A percentile compares a stretch with the other conserved stretches of the same genome.
phyloP scores from a whole-genome alignment of 2,888 invertebrate genomes.

The Bellardia bayeri region DNA sequence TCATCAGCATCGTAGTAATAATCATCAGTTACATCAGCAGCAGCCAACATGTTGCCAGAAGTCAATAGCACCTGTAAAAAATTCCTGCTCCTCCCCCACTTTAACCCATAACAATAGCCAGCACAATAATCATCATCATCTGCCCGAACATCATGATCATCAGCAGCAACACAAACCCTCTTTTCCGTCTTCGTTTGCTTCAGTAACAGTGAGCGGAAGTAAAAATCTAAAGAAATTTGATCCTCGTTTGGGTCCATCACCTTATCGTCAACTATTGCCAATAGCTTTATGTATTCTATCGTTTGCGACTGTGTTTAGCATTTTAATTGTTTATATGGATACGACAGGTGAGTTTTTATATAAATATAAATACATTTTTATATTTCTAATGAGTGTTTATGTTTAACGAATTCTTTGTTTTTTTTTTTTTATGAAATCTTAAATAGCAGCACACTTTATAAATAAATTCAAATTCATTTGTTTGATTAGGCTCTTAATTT shows the following conservation, averaged over 20 bases:
- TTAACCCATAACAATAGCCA: slow-evolving; percentile 73
- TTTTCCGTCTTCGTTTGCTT: slow-evolving; percentile 64
- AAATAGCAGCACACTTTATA: not conserved
- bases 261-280: slow-evolving; percentile 86
- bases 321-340: slow-evolving; percentile 92
- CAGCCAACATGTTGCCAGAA: slow-evolving; percentile 79
- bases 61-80: slow-evolving; percentile 74
- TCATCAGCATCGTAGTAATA: slow-evolving; percentile 67
- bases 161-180: slow-evolving; percentile 70
- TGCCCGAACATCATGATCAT: slow-evolving; percentile 67
- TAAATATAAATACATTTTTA: not conserved
- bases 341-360: slow-evolving; percentile 87
- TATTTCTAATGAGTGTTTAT: not conserved
- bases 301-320: slow-evolving; percentile 92
- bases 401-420: not conserved
- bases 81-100: slow-evolving; percentile 66
- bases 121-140: slow-evolving; percentile 74
- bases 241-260: slow-evolving; percentile 82
- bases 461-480: not conserved
- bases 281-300: slow-evolving; percentile 90
- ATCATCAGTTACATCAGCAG: slow-evolving; percentile 71
- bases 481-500: slow-evolving; percentile 2
- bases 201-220: slow-evolving; percentile 76
- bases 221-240: slow-evolving; percentile 83
- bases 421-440: not conserved